Evolutionary conservation across 2,888 invertebrate genomes (phyloP).

Genomic region (Gasteruption jaculator): DNA sequence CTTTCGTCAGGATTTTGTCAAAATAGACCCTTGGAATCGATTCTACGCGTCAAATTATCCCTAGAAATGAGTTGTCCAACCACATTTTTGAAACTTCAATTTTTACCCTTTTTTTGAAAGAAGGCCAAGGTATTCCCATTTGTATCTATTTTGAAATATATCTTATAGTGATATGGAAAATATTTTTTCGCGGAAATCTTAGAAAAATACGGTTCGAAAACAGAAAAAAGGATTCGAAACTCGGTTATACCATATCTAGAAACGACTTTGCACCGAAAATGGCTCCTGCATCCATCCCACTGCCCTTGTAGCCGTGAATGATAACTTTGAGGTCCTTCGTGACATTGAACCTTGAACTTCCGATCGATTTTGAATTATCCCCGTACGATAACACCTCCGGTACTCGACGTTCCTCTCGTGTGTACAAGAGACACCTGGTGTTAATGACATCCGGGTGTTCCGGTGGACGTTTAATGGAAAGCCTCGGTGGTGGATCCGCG

Average conservation of each 20-base stretch:
- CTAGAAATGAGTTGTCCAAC: no score
- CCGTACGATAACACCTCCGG: slow-evolving; percentile 53
- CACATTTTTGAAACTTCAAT: no score
- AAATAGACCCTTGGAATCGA: no score
- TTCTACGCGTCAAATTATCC: no score
- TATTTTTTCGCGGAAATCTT: no score
- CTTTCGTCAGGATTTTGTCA: no score
- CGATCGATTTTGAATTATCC: slow-evolving; percentile 52
- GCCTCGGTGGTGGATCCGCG: slow-evolving; percentile 51
- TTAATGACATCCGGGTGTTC: slow-evolving; percentile 55
- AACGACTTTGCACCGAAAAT: slow-evolving; percentile 51
- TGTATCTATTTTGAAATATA: no score
- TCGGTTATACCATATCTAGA: slow-evolving; percentile 52
- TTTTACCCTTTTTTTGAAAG: no score
- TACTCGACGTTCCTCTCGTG: slow-evolving; percentile 45
- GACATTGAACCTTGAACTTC: slow-evolving; percentile 51
- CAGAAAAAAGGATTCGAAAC: no score
- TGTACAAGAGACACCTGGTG: slow-evolving; percentile 56
- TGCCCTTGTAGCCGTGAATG: slow-evolving; percentile 60
- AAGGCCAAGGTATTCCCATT: no score
- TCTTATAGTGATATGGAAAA: no score
- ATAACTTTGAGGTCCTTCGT: slow-evolving; percentile 54
- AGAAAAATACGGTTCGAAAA: no score
- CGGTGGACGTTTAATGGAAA: slow-evolving; percentile 56
- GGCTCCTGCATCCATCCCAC: slow-evolving; percentile 54